These are phyloP conservation scores for Bufo gargarizans DNA, from an alignment of 2,113 vertebrate species.

Conservation along the genomic window DNA sequence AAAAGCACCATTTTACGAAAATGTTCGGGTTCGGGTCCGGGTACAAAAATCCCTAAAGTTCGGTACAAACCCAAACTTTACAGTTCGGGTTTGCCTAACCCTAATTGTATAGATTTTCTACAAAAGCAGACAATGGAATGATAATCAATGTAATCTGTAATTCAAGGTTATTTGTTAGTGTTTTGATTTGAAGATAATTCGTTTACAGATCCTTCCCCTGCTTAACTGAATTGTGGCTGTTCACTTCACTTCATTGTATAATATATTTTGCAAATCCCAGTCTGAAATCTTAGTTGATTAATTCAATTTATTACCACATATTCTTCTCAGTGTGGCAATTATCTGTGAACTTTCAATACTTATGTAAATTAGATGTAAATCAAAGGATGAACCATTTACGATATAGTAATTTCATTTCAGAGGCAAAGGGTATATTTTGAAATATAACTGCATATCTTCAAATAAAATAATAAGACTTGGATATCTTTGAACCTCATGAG, in stretches of 20 bases:
- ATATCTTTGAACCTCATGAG: not conserved
- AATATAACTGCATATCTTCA: conserved; percentile 1
- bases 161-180: conserved; percentile 7
- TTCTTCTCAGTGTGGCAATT: conserved; percentile 43
- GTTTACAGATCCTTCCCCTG: not conserved
- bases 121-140: not conserved
- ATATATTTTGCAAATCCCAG: conserved; percentile 39
- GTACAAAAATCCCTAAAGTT: too few species aligned
- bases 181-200: conserved; percentile 12
- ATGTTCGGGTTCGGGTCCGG: too few species aligned
- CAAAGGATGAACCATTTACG: conserved; percentile 14
- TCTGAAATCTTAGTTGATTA: conserved; percentile 27
- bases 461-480: conserved; percentile 5
- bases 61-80: too few species aligned
- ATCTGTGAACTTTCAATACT: conserved; percentile 31
- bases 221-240: not conserved
- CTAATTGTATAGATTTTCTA: not conserved
- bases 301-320: conserved; percentile 41
- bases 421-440: conserved; percentile 24
- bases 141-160: not conserved
- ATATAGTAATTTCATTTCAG: conserved; percentile 30
- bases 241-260: conserved; percentile 12
- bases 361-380: conserved; percentile 45
- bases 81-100: too few species aligned
- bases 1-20: too few species aligned